These are phyloP conservation scores for Campylomormyrus tamandua DNA, from an alignment of 2,113 vertebrate genomes.

Conservation along the genomic window DNA sequence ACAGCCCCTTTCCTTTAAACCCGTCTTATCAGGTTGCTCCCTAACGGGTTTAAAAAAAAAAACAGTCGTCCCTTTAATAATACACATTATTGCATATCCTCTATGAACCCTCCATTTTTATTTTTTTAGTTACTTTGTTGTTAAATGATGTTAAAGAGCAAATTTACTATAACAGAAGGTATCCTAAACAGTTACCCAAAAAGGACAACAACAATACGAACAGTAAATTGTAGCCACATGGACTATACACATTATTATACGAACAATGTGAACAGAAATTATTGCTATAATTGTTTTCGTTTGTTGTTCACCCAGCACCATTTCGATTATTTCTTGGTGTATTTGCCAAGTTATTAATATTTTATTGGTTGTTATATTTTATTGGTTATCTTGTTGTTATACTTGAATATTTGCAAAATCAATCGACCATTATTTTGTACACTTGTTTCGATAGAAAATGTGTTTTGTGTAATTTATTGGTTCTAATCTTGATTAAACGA, in stretches of 20 bases:
- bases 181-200: neutral
- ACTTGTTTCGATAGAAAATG: neutral
- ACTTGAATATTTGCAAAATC: neutral
- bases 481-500: neutral
- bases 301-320: neutral
- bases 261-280: neutral
- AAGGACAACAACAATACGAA: neutral
- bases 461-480: neutral
- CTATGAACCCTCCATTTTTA: neutral
- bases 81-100: neutral
- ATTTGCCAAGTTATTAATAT: neutral
- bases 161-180: neutral
- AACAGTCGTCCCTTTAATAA: neutral
- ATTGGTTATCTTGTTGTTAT: neutral
- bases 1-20: slow-evolving; percentile 47
- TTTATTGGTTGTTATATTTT: neutral
- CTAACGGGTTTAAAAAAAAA: neutral
- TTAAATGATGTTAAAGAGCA: neutral
- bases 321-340: neutral
- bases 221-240: neutral
- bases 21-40: neutral
- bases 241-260: neutral
- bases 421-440: neutral
- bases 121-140: neutral
- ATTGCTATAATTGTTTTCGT: neutral